Conservation (phyloP, 2,797 vertebrate genomes). For the Rhinichthys osculus region DNA sequence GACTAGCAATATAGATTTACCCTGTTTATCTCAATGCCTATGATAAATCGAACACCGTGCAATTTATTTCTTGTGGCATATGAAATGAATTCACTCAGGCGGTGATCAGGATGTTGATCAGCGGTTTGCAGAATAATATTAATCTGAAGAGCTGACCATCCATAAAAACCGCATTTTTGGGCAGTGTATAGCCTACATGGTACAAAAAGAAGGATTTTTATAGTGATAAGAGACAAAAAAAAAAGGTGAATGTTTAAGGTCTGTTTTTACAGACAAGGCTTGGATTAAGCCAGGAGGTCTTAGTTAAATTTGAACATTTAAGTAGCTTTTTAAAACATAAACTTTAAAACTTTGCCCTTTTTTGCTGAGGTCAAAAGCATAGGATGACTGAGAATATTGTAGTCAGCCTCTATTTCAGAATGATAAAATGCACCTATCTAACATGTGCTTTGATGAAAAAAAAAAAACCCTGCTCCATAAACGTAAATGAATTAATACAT, state of each 20-base stretch:
- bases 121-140: neutral
- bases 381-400: neutral
- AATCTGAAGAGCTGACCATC: constrained; percentile 11
- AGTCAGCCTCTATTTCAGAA: neutral
- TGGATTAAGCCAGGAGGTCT: neutral
- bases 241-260: neutral
- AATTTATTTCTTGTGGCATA: constrained; percentile 39
- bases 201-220: neutral
- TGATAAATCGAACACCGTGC: constrained; percentile 38
- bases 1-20: neutral
- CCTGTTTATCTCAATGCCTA: constrained; percentile 37
- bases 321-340: no score
- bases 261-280: neutral
- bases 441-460: neutral
- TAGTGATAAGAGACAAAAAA: neutral
- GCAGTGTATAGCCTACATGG: neutral
- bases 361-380: neutral
- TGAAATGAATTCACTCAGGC: constrained; percentile 24
- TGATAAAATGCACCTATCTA: no score
- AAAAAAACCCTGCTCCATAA: neutral
- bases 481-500: neutral
- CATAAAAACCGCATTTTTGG: neutral
- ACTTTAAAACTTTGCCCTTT: neutral
- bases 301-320: no score
- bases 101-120: constrained; percentile 33